Evolutionary conservation across 2,888 invertebrate genomes (phyloP).

Genomic region (Synanthedon tipuliformis): DNA sequence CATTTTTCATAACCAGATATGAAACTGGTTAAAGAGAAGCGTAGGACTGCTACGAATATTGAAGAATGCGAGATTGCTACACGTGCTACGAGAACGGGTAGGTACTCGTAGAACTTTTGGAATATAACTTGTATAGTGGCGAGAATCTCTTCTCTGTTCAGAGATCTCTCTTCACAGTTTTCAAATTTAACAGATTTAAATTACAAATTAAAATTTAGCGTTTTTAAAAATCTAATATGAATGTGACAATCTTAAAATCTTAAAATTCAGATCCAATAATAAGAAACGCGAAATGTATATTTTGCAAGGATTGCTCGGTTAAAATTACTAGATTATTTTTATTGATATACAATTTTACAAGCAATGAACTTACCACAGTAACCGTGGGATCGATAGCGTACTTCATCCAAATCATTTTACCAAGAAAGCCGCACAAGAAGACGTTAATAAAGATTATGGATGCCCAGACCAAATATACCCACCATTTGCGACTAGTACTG

Average conservation of each 20-base stretch:
- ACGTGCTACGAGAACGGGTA: background rate
- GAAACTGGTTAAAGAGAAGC: background rate
- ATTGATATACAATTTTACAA: background rate
- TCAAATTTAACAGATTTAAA: too few species aligned
- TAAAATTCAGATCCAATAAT: too few species aligned
- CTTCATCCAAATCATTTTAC: conserved; percentile 52
- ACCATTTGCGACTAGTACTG: background rate
- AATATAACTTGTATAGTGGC: too few species aligned
- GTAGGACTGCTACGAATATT: background rate
- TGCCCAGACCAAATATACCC: background rate
- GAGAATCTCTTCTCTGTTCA: too few species aligned
- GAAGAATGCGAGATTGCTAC: background rate
- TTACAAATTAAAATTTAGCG: too few species aligned
- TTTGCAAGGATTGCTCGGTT: too few species aligned
- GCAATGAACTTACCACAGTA: conserved; percentile 36
- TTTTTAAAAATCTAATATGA: too few species aligned
- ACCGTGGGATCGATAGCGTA: conserved; percentile 46
- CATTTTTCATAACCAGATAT: too few species aligned
- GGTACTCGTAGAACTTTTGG: too few species aligned
- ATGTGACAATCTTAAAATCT: too few species aligned
- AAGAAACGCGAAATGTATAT: too few species aligned
- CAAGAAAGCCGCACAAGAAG: conserved; percentile 33
- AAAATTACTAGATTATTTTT: background rate
- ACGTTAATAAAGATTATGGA: conserved; percentile 24
- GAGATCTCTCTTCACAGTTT: too few species aligned